Evolutionary conservation across 2,113 vertebrate species (phyloP).

Genomic region (Chauna torquata): DNA sequence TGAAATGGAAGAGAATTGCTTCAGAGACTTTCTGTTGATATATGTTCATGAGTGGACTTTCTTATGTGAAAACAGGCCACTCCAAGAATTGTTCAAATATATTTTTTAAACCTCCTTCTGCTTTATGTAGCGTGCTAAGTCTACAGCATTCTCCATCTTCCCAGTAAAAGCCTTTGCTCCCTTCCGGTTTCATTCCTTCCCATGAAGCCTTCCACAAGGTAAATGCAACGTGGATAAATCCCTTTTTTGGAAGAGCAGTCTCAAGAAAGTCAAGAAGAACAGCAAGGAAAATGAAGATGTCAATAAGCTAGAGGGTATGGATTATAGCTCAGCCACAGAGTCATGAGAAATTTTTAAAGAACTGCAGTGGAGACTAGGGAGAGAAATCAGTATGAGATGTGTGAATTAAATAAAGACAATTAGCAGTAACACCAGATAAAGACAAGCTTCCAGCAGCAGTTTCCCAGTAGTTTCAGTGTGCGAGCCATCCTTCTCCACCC

Average conservation of each 20-base stretch:
- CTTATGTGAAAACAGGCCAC: not conserved
- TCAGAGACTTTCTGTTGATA: not conserved
- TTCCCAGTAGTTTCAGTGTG: not conserved
- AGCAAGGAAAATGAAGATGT: not conserved
- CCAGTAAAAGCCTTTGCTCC: not conserved
- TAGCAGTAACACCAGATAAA: not conserved
- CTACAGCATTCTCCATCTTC: not conserved
- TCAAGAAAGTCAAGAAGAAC: not conserved
- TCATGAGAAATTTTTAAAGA: not conserved
- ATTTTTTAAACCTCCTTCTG: not conserved
- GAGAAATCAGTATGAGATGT: not conserved
- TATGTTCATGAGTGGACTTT: fast-evolving
- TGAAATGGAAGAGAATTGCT: not conserved
- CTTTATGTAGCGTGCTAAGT: not conserved
- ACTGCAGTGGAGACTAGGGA: not conserved
- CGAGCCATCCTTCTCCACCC: not conserved
- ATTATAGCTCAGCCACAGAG: not conserved
- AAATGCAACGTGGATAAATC: not conserved
- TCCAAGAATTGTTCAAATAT: not conserved
- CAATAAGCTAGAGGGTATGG: not conserved
- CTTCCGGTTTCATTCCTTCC: not conserved
- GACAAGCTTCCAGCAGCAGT: not conserved
- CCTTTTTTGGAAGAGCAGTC: not conserved
- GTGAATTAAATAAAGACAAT: not conserved
- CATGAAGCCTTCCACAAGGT: not conserved